Evolutionary conservation across 92 coral and sea anemone genomes (phyloP).

Genomic region (Heliopora coerulea): DNA sequence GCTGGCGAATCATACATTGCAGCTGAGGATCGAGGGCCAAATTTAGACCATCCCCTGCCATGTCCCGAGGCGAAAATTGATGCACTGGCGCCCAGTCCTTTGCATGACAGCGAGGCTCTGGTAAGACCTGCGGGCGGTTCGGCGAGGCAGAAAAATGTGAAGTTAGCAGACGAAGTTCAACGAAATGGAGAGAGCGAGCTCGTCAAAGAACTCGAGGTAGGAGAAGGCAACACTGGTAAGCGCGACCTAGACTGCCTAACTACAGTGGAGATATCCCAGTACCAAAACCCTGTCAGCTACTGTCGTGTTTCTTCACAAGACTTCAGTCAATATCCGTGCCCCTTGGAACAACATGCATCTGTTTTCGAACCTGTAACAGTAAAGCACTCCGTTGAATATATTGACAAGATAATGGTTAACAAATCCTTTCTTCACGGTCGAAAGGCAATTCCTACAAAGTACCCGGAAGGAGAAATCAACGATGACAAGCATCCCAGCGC

Average conservation of each 20-base stretch:
- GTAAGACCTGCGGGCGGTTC: no score
- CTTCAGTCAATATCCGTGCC: neutral
- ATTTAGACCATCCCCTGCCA: no score
- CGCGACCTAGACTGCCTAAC: neutral
- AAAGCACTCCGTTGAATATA: neutral
- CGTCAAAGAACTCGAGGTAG: neutral
- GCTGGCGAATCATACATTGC: neutral
- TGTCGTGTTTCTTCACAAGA: neutral
- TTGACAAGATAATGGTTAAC: neutral
- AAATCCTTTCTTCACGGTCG: neutral
- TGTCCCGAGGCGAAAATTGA: neutral
- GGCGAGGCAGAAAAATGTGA: neutral
- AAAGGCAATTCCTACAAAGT: neutral
- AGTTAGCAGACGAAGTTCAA: neutral
- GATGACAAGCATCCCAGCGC: neutral
- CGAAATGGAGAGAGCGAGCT: neutral
- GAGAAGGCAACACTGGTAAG: neutral
- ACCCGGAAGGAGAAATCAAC: neutral
- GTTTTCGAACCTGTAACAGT: neutral
- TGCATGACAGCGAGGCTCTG: no score
- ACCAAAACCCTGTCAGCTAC: neutral
- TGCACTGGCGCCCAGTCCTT: no score
- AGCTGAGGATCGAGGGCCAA: no score
- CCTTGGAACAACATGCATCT: neutral
- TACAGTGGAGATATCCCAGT: neutral